Percentiles rank a stretch among this genome's conserved stretches.
Conservation (phyloP, 2,797 vertebrate genomes). For the Ficedula albicollis region DNA sequence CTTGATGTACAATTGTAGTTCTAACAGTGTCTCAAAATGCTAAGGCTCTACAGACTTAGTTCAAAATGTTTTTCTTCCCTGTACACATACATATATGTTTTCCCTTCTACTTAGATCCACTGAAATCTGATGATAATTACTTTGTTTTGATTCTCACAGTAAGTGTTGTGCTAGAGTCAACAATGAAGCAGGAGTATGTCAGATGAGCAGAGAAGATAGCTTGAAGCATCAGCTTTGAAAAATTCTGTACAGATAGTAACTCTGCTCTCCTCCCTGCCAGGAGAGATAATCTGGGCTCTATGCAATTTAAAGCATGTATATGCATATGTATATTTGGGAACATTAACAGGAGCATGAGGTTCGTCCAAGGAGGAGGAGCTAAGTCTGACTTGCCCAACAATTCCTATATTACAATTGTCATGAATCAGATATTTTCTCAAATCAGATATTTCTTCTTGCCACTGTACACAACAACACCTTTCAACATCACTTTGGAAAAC, state of each 20-base stretch:
- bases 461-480: neutral
- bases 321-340: neutral
- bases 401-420: neutral
- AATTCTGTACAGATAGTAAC: slow-evolving; percentile 3
- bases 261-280: slow-evolving; percentile 6
- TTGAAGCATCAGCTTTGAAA: slow-evolving; percentile 27
- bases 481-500: slow-evolving; percentile 8
- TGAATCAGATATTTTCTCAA: neutral
- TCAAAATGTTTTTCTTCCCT: neutral
- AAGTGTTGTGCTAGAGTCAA: slow-evolving; percentile 1
- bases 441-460: neutral
- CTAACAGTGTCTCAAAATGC: neutral
- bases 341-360: neutral
- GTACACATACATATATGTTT: neutral
- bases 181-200: neutral
- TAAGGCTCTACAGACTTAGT: neutral
- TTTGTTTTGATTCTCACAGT: slow-evolving; percentile 40
- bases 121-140: neutral
- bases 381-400: neutral
- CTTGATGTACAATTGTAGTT: neutral
- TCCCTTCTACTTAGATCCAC: neutral
- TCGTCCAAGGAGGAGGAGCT: neutral
- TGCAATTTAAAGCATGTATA: neutral
- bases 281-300: neutral
- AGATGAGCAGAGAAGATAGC: slow-evolving; percentile 27